These are phyloP conservation scores for Cariama cristata DNA, from an alignment of 2,113 vertebrate species.

Conservation along the genomic window DNA sequence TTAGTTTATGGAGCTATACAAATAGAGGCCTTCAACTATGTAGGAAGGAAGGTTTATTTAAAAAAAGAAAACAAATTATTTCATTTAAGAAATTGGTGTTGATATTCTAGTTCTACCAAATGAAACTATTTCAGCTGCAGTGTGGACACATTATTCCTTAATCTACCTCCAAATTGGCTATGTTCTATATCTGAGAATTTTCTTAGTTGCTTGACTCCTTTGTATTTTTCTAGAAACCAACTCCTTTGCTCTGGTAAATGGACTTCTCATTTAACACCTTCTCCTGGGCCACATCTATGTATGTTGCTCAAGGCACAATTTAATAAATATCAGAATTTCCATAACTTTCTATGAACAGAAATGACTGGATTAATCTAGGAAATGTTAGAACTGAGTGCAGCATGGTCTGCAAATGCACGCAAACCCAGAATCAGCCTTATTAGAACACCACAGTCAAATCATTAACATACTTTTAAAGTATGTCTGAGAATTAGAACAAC, in stretches of 20 bases:
- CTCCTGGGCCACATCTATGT: neutral
- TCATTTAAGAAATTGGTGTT: neutral
- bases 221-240: neutral
- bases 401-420: neutral
- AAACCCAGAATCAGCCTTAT: neutral
- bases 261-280: neutral
- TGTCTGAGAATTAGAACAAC: neutral
- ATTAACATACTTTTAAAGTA: neutral
- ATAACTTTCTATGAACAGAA: neutral
- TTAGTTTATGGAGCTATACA: neutral
- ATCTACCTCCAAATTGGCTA: neutral
- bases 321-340: neutral
- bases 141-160: neutral
- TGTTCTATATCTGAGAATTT: neutral
- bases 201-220: neutral
- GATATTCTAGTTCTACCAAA: neutral
- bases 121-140: neutral
- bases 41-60: neutral
- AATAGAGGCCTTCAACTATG: neutral
- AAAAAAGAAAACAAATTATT: neutral
- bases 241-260: neutral
- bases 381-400: neutral
- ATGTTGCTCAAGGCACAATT: neutral
- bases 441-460: neutral
- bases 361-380: neutral